A percentile compares a stretch with the other conserved stretches of the same genome.
phyloP scores from a whole-genome alignment of 2,888 invertebrate species.

The Anticlea derivata region DNA sequence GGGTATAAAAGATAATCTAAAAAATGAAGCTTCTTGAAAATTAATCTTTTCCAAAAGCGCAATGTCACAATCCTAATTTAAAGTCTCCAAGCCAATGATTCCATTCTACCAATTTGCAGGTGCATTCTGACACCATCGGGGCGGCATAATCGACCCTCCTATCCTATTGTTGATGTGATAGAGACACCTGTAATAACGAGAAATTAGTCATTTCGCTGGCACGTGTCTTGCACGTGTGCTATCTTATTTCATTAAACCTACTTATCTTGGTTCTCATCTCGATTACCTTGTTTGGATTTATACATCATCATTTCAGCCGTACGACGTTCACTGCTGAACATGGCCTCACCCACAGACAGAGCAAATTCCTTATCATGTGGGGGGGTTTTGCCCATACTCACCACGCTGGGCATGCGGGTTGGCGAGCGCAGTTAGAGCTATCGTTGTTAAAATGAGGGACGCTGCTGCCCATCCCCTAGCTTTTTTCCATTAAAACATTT shows the following conservation, averaged over 20 bases:
- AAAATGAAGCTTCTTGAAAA: neutral
- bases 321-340: too few species aligned
- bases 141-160: conserved; percentile 17
- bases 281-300: too few species aligned
- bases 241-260: neutral
- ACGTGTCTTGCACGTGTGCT: conserved; percentile 21
- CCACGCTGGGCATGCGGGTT: too few species aligned
- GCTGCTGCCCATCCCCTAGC: too few species aligned
- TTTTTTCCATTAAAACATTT: too few species aligned
- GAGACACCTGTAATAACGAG: conserved; percentile 23
- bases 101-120: conserved; percentile 17
- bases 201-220: conserved; percentile 25
- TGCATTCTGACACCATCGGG: conserved; percentile 19
- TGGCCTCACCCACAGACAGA: too few species aligned
- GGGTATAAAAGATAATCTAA: too few species aligned
- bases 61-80: conserved; percentile 22
- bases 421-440: too few species aligned
- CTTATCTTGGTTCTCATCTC: neutral
- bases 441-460: too few species aligned
- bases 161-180: conserved; percentile 10
- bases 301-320: too few species aligned
- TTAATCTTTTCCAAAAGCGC: conserved; percentile 7
- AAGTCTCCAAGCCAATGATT: conserved; percentile 15
- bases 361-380: too few species aligned
- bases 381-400: too few species aligned